Conservation (phyloP, 2,113 vertebrate genomes). For the Scalopus aquaticus region DNA sequence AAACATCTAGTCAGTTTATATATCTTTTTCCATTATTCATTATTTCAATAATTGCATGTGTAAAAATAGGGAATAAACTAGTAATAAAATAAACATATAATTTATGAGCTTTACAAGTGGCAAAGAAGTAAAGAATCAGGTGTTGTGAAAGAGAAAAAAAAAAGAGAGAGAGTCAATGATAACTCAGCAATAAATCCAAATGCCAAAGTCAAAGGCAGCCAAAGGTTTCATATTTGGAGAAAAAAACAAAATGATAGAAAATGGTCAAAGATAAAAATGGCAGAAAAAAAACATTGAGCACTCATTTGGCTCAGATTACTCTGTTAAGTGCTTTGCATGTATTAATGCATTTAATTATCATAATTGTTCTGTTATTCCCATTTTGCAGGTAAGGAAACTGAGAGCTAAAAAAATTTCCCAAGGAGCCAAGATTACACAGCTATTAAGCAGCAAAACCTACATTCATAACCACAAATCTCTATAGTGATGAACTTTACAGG, state of each 20-base stretch:
- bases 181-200: not conserved
- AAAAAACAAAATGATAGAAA: not conserved
- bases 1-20: not conserved
- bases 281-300: not conserved
- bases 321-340: not conserved
- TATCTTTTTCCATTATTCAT: not conserved
- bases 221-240: not conserved
- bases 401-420: not conserved
- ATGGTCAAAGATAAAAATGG: not conserved
- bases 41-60: not conserved
- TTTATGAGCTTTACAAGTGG: not conserved
- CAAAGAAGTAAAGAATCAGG: not conserved
- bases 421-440: not conserved
- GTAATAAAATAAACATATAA: not conserved
- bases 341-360: not conserved
- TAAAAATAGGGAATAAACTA: not conserved
- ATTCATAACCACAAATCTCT: not conserved
- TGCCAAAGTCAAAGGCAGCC: not conserved
- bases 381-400: not conserved
- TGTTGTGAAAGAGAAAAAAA: not conserved
- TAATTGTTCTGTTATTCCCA: not conserved
- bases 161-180: too few relatives aligned
- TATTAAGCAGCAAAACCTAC: not conserved
- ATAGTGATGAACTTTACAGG: not conserved
- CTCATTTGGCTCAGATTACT: not conserved